Evolutionary conservation across 2,113 vertebrate genomes (phyloP).

Genomic region (Paralichthys olivaceus): DNA sequence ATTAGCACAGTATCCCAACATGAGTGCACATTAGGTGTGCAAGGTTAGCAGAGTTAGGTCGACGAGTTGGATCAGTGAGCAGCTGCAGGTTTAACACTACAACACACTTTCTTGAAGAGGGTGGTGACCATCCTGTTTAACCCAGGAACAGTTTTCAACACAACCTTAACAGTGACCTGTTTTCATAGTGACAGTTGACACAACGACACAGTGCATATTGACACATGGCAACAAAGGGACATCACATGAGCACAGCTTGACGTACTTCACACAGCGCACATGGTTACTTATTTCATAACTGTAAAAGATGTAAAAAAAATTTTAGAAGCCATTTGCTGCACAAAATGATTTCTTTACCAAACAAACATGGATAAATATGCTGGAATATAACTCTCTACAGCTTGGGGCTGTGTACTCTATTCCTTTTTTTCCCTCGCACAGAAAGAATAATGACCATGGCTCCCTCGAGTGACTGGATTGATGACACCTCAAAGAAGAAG

Average conservation of each 20-base stretch:
- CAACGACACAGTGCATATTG: slow-evolving; percentile 15
- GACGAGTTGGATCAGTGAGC: not conserved
- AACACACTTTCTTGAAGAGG: not conserved
- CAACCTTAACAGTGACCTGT: slow-evolving; percentile 1
- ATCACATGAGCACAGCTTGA: not conserved
- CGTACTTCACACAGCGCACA: too few relatives aligned
- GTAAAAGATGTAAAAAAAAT: too few relatives aligned
- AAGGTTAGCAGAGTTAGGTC: not conserved
- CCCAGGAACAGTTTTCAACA: slow-evolving; percentile 6
- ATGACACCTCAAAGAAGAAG: slow-evolving; percentile 32
- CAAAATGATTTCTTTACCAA: not conserved
- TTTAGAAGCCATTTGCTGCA: not conserved
- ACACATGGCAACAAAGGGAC: not conserved
- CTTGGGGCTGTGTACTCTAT: not conserved
- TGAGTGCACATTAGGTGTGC: too few relatives aligned
- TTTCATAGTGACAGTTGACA: slow-evolving; percentile 22
- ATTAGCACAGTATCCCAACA: too few relatives aligned
- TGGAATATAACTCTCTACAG: not conserved
- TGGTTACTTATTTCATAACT: too few relatives aligned
- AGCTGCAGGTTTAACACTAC: not conserved
- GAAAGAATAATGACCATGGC: slow-evolving; percentile 10
- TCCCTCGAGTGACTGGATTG: slow-evolving; percentile 7
- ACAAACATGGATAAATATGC: not conserved
- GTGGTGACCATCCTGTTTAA: not conserved
- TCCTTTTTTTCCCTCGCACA: not conserved